Evolutionary conservation across 2,888 invertebrate genomes (phyloP).

Genomic region (Xestia rhomboidea): DNA sequence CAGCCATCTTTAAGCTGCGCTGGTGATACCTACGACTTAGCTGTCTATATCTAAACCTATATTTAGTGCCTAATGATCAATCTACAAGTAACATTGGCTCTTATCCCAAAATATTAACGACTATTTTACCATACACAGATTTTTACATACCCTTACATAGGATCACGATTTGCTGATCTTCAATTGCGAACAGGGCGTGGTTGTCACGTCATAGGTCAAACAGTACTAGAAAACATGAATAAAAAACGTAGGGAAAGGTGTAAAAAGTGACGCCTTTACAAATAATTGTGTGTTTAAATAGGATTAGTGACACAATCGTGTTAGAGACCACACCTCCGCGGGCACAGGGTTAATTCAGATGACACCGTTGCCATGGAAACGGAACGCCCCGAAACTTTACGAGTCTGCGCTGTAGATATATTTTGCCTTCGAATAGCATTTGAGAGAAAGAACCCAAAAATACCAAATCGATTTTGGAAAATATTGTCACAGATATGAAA

Average conservation of each 20-base stretch:
- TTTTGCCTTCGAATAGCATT: neutral
- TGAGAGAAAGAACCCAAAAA: neutral
- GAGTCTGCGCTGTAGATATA: slow-evolving; percentile 51
- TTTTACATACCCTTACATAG: slow-evolving; percentile 51
- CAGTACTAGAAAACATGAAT: slow-evolving; percentile 48
- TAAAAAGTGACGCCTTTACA: slow-evolving; percentile 78
- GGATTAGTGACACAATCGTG: slow-evolving; percentile 82
- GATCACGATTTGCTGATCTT: slow-evolving; percentile 43
- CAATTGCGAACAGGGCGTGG: slow-evolving; percentile 68
- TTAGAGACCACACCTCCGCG: slow-evolving; percentile 82
- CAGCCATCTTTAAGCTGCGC: slow-evolving; percentile 54
- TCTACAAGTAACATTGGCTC: slow-evolving; percentile 63
- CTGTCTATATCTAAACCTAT: slow-evolving; percentile 2
- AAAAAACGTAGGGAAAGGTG: slow-evolving; percentile 59
- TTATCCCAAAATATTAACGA: slow-evolving; percentile 64
- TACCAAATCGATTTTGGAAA: neutral
- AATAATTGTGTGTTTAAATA: slow-evolving; percentile 76
- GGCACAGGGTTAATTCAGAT: slow-evolving; percentile 59
- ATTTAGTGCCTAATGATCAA: slow-evolving; percentile 25
- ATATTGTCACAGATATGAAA: neutral
- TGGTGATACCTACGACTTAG: slow-evolving; percentile 28
- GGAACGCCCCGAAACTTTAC: slow-evolving; percentile 54
- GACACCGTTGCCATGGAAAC: slow-evolving; percentile 70
- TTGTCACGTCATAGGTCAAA: slow-evolving; percentile 62
- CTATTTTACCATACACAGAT: slow-evolving; percentile 59